Base-by-base conservation (phyloP, 1,140 invertebrate genomes). In the Choristoneura fumiferana region DNA sequence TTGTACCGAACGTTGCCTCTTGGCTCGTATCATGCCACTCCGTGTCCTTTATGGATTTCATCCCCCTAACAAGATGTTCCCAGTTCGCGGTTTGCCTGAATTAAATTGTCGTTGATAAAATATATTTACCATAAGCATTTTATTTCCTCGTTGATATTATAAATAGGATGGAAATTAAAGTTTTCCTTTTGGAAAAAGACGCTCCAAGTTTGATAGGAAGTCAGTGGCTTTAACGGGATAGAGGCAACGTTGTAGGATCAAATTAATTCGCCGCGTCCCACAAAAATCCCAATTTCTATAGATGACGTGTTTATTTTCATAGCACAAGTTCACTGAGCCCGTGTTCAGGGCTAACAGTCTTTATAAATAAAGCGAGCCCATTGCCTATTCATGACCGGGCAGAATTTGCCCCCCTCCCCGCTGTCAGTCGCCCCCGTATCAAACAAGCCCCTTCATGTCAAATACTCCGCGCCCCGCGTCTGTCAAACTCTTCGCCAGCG, bases 401-500 rank as follows among this genome's bases (percentile, higher is more conserved):
- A 84, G 71, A 87, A 83, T 89, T 83, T 67, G 57, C 69, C 81
- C 73, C 80, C 73, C 72, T 69, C 67, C 67, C 67, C 63, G 62
- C 67, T 66, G 71, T 69, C 73, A 72, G 69, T 78, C 81, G 71
- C 80, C 83, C 82, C 81, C 81, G 84, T 87, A 89, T 87, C 86
- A 89, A 87, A 86, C 86, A 87, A 86, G 86, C 86, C 86, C 86
- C 86, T 88, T 87, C 86, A 89, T 86, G 85, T 89, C 85, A 89
- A 89, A 89, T 83, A 87, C 85, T 89, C 84, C 82, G 76, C 82
- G 76, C 85, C 84, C 85, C 82, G 84, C 82, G 84, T 84, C 85
- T 89, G 85, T 89, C 85, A 89, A 89, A 89, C 85, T 89, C 85
- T 89, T 87, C 85, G 81, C 77, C 82, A 87, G 76, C 80, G 83